Evolutionary conservation across 2,797 vertebrate species (phyloP), one percentile per base, ranked within the genome.

Genomic region (Sarcoramphus papa): DNA sequence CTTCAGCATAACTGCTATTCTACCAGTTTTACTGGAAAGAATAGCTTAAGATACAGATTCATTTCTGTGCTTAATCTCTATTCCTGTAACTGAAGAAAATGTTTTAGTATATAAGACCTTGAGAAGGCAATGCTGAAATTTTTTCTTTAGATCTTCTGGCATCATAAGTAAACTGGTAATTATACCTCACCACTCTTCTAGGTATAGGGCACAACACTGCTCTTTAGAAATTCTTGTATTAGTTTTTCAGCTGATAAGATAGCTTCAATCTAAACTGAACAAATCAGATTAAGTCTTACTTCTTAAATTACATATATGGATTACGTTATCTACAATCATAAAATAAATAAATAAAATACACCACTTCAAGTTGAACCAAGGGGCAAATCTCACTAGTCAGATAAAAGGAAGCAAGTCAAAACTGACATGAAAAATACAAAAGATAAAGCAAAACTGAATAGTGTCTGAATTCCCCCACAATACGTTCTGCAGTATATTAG

Each of bases 1-100:
- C 73, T 28, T 59, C 70, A 48, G 62, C 43, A 3, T 35, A 50
- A 5, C 37, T 45, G 37, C 4, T 47, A 7, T 33, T 45, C 60
- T 25, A 47, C 17, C 31, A 59, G 18, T 10, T 48, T 0, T 40
- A 68, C 35, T 70, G 69, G n/a, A 35, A 12, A 12, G 14, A 43
- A 20, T 12, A 31, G 54, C 14, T 37, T 53, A 43, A 12, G 11
- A 19, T 28, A 31, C 13, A 59, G 37, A 21, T 35, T 67, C 17
- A 17, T 27, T 63, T 68, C 57, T 51, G 54, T 24, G 65, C 54
- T 81, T 88, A 40, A 54, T 31, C 62, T 67, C 48, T 45, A 0
- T 2, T 65, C 22, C 37, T 0, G 0, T 10, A 22, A 6, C 27
- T 10, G 48, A 3, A 28, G 50, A 21, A 11, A 25, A 9, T 5